These are phyloP conservation scores for Cheilosia vernalis DNA, from an alignment of 2,888 invertebrate species.

Conservation along the genomic window DNA sequence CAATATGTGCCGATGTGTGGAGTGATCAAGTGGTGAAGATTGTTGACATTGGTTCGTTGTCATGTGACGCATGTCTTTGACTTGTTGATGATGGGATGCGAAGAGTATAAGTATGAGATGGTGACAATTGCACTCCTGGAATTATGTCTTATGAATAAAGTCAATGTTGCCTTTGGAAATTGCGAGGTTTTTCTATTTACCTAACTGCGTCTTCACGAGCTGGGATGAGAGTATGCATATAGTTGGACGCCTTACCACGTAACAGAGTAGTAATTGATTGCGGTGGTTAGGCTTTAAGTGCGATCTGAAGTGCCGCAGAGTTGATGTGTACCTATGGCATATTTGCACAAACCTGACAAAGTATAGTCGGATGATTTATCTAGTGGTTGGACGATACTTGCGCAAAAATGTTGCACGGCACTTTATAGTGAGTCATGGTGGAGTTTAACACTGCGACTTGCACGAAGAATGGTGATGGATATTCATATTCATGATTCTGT, in stretches of 20 bases:
- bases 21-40: slow-evolving; percentile 55
- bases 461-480: too few relatives aligned
- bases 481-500: too few relatives aligned
- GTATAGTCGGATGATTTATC: not conserved
- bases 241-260: not conserved
- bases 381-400: slow-evolving; percentile 7
- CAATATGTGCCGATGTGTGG: slow-evolving; percentile 13
- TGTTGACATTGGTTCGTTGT: slow-evolving; percentile 64
- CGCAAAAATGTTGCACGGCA: slow-evolving; percentile 2
- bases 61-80: slow-evolving; percentile 48
- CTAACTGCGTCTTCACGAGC: slow-evolving; percentile 13
- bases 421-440: not conserved
- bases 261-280: not conserved
- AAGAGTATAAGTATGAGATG: not conserved
- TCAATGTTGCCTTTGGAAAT: not conserved
- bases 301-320: slow-evolving; percentile 18
- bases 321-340: slow-evolving; percentile 9
- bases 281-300: slow-evolving; percentile 12
- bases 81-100: slow-evolving; percentile 15
- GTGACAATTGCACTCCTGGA: slow-evolving; percentile 42
- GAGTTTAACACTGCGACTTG: too few relatives aligned
- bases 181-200: slow-evolving; percentile 1
- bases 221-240: not conserved
- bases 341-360: slow-evolving; percentile 20
- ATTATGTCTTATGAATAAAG: slow-evolving; percentile 10